Conservation (phyloP, 2,797 vertebrate species). For the Hipposideros larvatus region DNA sequence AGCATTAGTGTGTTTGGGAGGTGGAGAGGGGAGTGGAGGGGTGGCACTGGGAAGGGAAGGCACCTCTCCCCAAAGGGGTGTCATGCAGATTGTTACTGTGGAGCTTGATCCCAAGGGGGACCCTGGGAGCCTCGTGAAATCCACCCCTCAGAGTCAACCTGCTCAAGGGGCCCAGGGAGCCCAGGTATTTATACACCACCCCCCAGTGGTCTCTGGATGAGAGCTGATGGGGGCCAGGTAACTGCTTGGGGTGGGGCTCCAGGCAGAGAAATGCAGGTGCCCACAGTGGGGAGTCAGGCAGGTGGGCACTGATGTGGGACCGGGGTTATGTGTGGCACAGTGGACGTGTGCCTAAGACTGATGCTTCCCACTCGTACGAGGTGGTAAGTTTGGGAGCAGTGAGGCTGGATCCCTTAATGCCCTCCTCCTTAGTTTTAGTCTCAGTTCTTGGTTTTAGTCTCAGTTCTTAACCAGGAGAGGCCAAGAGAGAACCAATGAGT, state of each 20-base stretch:
- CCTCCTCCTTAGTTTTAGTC: not conserved
- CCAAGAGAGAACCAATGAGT: not conserved
- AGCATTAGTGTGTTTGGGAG: not conserved
- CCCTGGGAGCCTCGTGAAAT: not conserved
- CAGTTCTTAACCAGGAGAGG: not conserved
- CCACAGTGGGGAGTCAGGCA: fast-evolving
- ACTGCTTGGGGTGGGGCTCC: too few relatives aligned
- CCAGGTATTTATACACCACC: fast-evolving
- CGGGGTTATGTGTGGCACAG: too few relatives aligned
- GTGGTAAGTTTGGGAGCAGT: not conserved
- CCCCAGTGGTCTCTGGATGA: not conserved
- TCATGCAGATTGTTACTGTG: not conserved
- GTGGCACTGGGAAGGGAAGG: not conserved
- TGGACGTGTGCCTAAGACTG: not conserved
- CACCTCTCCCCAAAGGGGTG: not conserved
- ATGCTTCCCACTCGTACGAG: fast-evolving
- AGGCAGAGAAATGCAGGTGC: not conserved
- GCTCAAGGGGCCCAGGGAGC: too few relatives aligned
- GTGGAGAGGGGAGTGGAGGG: not conserved
- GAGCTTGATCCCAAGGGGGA: not conserved
- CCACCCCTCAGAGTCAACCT: not conserved
- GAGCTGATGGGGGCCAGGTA: too few relatives aligned
- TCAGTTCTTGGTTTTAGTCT: not conserved
- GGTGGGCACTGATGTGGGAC: not conserved
- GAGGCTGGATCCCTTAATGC: not conserved